Conservation (phyloP, 2,797 vertebrate species). For the Anolis apletophallus region DNA sequence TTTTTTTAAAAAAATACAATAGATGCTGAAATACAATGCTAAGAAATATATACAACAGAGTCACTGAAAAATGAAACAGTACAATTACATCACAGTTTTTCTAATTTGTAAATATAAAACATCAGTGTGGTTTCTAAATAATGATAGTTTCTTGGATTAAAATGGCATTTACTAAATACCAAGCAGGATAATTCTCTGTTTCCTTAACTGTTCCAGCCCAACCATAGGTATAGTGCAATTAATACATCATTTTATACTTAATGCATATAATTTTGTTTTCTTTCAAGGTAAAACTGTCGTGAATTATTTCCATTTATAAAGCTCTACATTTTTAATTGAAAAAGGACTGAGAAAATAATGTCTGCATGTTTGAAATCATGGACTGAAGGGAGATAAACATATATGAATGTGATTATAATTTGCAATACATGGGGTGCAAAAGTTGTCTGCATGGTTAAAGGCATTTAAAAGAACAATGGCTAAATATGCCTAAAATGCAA, state of each 20-base stretch:
- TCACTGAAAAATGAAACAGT: constrained; percentile 6
- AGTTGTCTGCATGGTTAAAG: not conserved
- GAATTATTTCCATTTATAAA: not conserved
- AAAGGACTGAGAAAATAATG: not conserved
- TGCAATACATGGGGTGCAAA: not conserved
- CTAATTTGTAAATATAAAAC: constrained; percentile 31
- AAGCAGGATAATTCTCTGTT: constrained; percentile 29
- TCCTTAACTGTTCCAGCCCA: constrained; percentile 22
- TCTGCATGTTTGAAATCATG: not conserved
- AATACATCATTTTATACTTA: constrained; percentile 19
- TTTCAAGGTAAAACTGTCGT: constrained; percentile 24
- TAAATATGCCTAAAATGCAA: not conserved
- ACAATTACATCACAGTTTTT: constrained; percentile 5
- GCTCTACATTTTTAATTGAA: not conserved
- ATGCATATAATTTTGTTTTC: constrained; percentile 33
- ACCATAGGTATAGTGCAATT: constrained; percentile 22
- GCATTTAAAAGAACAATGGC: not conserved
- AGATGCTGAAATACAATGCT: not conserved
- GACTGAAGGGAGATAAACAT: not conserved
- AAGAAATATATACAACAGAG: not conserved
- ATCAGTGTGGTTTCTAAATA: constrained; percentile 20
- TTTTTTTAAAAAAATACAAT: not conserved
- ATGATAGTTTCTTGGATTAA: constrained; percentile 20
- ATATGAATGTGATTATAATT: not conserved
- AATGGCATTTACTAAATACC: constrained; percentile 28